Evolutionary conservation across 2,888 invertebrate species (phyloP), one percentile per base, ranked within the genome.

Genomic region (Rhimphoctona megacephalus): DNA sequence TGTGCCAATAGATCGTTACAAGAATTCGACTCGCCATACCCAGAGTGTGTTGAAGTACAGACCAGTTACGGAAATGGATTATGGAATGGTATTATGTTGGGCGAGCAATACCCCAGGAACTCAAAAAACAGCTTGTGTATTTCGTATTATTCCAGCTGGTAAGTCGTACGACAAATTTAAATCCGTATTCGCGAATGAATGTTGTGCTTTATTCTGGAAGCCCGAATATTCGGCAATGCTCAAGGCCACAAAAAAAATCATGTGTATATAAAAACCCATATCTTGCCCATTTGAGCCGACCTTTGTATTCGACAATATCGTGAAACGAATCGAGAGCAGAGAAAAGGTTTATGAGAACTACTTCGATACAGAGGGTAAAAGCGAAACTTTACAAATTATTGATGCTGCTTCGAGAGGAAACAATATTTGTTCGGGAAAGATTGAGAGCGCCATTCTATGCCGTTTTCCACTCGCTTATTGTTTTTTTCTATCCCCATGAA

Each of bases 61-160:
- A 7, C 98, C 98, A 17, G 96, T 96, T 70, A 95, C 96, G 7
- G 97, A 97, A 91, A 95, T 96, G 90, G 97, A 97, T 93, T 97
- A 97, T 91, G 97, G 97, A 5, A 96, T 96, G 0, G 95, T 97
- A 19, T 95, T 97, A 85, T 98, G 97, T 93, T 96, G 96, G 95
- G 97, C 97, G 2, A 96, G 95, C 73, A 97, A 97, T 93, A 94
- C 95, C 0, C 97, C 97, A 0, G 97, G 97, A 0, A 96, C 96
- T 87, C 97, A 97, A 92, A 94, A 95, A 85, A 96, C 96, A 89
- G 97, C 97, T 0, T 97, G 97, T 94, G 95, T 96, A 81, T 97
- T 96, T 94, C 96, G 96, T 88, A 95, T 97, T 79, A 96, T 97
- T 92, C 96, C 97, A 36, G 97, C 97, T 54, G 95, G 95, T 95